Conservation (phyloP, 2,797 vertebrate species). For the Spheniscus humboldti region DNA sequence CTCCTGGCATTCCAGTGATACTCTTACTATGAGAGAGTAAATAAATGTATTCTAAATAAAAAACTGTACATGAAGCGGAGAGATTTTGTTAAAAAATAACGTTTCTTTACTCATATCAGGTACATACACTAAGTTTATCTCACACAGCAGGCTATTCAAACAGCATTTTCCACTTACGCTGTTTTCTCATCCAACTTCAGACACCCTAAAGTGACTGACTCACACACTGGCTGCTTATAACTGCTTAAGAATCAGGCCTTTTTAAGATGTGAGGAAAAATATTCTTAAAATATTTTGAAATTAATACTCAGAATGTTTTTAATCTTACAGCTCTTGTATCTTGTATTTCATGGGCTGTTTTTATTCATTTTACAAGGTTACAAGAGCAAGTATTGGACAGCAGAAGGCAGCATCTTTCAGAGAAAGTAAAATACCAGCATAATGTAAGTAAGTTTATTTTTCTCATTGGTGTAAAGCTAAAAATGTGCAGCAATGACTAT, state of each 20-base stretch:
- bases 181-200: background rate
- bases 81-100: background rate
- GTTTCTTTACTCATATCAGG: background rate
- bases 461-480: background rate
- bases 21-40: background rate
- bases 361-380: conserved; percentile 48
- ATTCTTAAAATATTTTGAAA: background rate
- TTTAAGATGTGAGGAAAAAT: background rate
- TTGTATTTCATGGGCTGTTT: background rate
- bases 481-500: background rate
- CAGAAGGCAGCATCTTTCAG: conserved; percentile 62
- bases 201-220: background rate
- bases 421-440: conserved; percentile 44
- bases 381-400: conserved; percentile 50
- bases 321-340: background rate
- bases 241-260: background rate
- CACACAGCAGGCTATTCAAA: background rate
- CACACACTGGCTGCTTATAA: background rate
- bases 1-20: background rate
- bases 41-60: background rate
- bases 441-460: conserved; percentile 8
- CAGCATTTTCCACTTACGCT: background rate
- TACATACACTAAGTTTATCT: background rate
- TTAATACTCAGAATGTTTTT: background rate
- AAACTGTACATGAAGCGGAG: background rate